phyloP scores from a whole-genome alignment of 2,888 invertebrate genomes.

The Dyspetes luteomarginatus region DNA sequence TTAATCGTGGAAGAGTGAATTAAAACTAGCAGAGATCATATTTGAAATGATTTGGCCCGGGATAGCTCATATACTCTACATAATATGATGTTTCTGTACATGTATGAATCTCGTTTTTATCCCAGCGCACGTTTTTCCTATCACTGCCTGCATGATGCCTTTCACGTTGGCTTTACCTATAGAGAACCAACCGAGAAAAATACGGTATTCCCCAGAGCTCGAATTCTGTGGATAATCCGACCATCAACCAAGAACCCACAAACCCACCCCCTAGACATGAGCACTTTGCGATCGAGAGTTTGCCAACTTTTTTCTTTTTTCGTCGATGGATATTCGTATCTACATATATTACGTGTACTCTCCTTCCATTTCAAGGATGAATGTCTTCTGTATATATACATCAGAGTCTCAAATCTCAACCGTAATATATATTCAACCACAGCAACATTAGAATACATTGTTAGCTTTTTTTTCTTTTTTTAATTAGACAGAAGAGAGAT shows the following conservation, averaged over 20 bases:
- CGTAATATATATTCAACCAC: not conserved
- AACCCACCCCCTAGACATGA: conserved; percentile 26
- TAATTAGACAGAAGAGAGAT: too few species aligned
- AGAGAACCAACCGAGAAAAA: conserved; percentile 44
- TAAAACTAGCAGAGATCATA: too few species aligned
- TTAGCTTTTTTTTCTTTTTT: not conserved
- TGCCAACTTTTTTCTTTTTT: conserved; percentile 46
- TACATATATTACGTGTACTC: not conserved
- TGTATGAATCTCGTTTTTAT: not conserved
- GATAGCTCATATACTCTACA: not conserved
- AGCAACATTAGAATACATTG: too few species aligned
- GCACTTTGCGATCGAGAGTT: conserved; percentile 34
- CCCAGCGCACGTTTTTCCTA: conserved; percentile 12
- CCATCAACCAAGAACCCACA: conserved; percentile 11
- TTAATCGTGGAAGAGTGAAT: too few species aligned
- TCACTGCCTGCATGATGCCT: conserved; percentile 15
- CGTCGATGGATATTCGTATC: not conserved
- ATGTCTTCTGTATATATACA: not conserved
- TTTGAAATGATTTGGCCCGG: too few species aligned
- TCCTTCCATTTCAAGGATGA: not conserved
- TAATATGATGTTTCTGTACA: not conserved
- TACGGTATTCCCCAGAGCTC: conserved; percentile 1
- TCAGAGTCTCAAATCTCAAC: not conserved
- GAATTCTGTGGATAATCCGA: conserved; percentile 43
- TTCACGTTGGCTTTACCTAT: conserved; percentile 18